phyloP scores from a whole-genome alignment of 2,888 invertebrate genomes.

The Candidula unifasciata region DNA sequence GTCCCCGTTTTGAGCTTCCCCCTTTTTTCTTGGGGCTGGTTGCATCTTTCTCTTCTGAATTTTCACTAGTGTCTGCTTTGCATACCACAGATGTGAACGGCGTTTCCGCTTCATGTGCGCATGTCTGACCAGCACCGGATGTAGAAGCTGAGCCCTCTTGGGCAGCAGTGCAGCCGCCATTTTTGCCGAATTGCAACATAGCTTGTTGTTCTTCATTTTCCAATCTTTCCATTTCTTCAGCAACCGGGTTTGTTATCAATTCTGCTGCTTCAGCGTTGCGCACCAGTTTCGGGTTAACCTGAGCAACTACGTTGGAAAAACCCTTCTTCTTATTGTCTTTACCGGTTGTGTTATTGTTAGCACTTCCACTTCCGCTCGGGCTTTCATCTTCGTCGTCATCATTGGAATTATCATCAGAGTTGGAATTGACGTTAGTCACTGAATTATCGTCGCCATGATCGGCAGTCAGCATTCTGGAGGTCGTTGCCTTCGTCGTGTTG shows the following conservation, averaged over 20 bases:
- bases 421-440: conserved; percentile 66
- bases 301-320: neutral
- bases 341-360: conserved; percentile 41
- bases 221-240: conserved; percentile 72
- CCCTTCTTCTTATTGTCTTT: conserved; percentile 10
- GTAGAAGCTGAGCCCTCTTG: conserved; percentile 44
- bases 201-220: conserved; percentile 49
- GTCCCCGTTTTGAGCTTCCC: conserved; percentile 49
- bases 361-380: conserved; percentile 71
- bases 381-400: conserved; percentile 62
- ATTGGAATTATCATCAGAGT: conserved; percentile 69
- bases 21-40: conserved; percentile 40
- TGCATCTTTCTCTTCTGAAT: conserved; percentile 23
- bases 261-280: conserved; percentile 87
- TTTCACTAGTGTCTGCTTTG: conserved; percentile 39
- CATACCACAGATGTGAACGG: conserved; percentile 58
- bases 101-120: conserved; percentile 63
- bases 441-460: conserved; percentile 29
- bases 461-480: conserved; percentile 45
- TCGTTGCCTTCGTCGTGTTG: conserved; percentile 62
- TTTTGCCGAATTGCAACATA: conserved; percentile 45
- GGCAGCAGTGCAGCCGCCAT: conserved; percentile 25
- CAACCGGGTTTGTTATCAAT: conserved; percentile 92
- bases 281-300: conserved; percentile 46
- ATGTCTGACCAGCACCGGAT: conserved; percentile 47